Base-by-base conservation (phyloP, 92 coral and sea anemone genomes). In the Virgularia gustaviana region DNA sequence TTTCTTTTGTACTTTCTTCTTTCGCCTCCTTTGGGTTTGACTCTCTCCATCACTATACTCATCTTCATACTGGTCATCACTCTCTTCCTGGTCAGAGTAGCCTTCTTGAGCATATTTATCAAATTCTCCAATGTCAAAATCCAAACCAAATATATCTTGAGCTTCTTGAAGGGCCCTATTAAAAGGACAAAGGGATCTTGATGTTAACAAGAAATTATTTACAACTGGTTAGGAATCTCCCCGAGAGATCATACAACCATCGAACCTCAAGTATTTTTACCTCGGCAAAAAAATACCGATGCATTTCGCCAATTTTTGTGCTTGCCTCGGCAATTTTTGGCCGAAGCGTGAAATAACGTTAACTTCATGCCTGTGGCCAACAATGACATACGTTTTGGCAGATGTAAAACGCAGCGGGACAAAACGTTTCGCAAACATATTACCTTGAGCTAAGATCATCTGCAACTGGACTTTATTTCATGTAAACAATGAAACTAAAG, bases 111-210 rank as follows among this genome's bases (percentile, higher is more conserved):
- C 99, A 80, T 84, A 94, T 63, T 81, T 89, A 73, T 94, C 99
- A 94, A 94, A 94, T 31, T 94, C 99, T 63, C 90, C 99, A 81
- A 82, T 78, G 56, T 94, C 96, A 87, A 94, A 94, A 63, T 89
- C 99, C 70, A 94, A 80, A 16, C 99, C 99, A 87, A 94, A 94
- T n/a, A 90, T 94, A 78, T 94, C 99, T 72, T 94, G 99, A 9
- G 99, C 99, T 78, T 94, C 99, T 81, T 89, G 96, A 20, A 94
- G 74, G 19, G 99, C 99, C 57, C 97, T 91, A 52, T 12, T 52
- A n/a, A 24, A 16, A 7, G 15, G 1, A 31, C 0, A 19, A 24
- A 57, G 1, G 31, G 36, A 20, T 13, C 18, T 0, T 16, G 18
- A 53, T 1, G 16, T 12, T 4, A 4, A 13, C 51, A 1, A 43